Evolutionary conservation across 1,140 invertebrate species (phyloP).

Genomic region (Atta cephalotes): DNA sequence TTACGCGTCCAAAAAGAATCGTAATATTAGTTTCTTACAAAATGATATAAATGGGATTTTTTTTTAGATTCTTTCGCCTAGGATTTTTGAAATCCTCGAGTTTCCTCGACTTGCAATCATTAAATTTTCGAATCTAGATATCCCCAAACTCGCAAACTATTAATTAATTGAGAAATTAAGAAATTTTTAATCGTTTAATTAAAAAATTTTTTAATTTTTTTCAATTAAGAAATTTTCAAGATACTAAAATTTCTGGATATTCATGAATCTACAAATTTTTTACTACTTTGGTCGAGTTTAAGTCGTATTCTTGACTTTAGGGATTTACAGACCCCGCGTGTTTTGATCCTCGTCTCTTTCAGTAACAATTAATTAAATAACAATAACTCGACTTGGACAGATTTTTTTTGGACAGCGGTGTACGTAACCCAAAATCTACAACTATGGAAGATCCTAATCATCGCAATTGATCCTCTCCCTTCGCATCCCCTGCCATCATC

Average conservation of each 20-base stretch:
- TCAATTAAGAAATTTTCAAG: not conserved
- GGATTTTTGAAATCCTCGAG: not conserved
- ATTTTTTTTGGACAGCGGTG: not conserved
- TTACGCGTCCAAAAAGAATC: not conserved
- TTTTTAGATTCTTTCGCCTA: not conserved
- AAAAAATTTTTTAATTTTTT: no score
- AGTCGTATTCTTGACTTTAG: not conserved
- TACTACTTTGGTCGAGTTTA: not conserved
- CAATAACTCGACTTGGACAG: not conserved
- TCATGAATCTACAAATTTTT: not conserved
- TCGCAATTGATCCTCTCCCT: slow-evolving; percentile 30
- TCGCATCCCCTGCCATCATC: slow-evolving; percentile 37
- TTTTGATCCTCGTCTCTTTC: not conserved
- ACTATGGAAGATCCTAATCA: slow-evolving; percentile 61
- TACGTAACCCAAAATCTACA: slow-evolving; percentile 37
- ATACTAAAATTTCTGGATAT: not conserved
- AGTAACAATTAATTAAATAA: slow-evolving; percentile 1
- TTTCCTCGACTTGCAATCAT: not conserved
- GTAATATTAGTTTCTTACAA: not conserved
- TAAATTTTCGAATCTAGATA: not conserved
- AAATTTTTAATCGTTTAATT: no score
- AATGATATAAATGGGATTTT: not conserved
- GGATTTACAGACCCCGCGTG: not conserved
- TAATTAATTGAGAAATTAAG: not conserved
- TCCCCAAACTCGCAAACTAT: not conserved